Evolutionary conservation across 2,113 vertebrate species (phyloP).

Genomic region (Ctenodactylus gundi): DNA sequence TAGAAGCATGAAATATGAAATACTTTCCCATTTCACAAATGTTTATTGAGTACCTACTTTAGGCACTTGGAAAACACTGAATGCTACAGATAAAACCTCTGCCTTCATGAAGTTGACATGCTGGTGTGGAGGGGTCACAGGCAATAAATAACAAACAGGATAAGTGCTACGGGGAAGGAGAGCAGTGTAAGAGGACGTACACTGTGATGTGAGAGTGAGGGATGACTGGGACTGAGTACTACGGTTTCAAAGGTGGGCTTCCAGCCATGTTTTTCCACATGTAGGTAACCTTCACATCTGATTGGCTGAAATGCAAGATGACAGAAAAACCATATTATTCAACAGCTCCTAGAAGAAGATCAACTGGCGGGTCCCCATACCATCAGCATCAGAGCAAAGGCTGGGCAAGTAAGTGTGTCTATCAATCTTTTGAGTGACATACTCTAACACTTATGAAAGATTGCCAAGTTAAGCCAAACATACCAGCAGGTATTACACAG

Average conservation of each 20-base stretch:
- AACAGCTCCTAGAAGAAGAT: conserved; percentile 93
- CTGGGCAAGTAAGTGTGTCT: not conserved
- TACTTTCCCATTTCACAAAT: not conserved
- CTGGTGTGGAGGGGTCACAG: not conserved
- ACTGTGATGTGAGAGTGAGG: not conserved
- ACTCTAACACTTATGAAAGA: not conserved
- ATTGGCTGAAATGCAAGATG: conserved; percentile 89
- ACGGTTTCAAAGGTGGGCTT: not conserved
- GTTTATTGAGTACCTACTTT: not conserved
- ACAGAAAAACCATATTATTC: conserved; percentile 92
- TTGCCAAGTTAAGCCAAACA: conserved; percentile 73
- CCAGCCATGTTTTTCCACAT: not conserved
- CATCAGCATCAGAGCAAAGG: conserved; percentile 86
- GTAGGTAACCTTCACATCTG: conserved; percentile 90
- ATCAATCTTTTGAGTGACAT: too few relatives aligned
- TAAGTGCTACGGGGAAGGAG: not conserved
- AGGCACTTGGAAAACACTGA: not conserved
- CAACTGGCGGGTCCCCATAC: conserved; percentile 93
- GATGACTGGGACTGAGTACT: not conserved
- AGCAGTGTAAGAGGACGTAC: not conserved
- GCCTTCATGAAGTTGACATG: not conserved
- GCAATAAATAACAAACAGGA: not conserved
- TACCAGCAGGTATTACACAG: conserved; percentile 95
- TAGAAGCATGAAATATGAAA: not conserved
- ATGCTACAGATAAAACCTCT: not conserved